These are phyloP conservation scores for Ardeotis arabs DNA, from an alignment of 2,113 vertebrate species.

Conservation along the genomic window DNA sequence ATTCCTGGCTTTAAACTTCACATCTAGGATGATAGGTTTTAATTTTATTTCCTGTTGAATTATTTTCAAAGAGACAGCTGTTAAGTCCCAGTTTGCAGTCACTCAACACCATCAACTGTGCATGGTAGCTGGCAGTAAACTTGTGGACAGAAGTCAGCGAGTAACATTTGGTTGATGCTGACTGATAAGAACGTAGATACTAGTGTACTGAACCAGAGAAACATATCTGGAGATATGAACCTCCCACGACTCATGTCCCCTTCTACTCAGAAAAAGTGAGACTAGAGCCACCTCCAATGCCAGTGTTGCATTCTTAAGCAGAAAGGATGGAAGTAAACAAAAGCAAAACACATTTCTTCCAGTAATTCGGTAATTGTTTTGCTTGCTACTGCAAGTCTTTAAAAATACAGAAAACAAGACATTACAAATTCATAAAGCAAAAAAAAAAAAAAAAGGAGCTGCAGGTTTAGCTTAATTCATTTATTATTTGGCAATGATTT, in stretches of 20 bases:
- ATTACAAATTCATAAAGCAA: neutral
- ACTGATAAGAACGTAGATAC: neutral
- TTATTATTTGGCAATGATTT: neutral
- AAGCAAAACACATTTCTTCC: neutral
- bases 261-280: neutral
- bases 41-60: neutral
- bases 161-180: neutral
- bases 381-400: neutral
- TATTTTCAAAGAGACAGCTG: neutral
- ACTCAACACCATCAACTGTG: neutral
- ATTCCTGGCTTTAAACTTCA: neutral
- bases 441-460: neutral
- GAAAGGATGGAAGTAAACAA: neutral
- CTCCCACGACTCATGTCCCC: neutral
- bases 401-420: neutral
- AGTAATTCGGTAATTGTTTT: neutral
- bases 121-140: neutral
- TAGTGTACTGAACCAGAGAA: neutral
- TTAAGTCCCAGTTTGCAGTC: neutral
- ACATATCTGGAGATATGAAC: fast-evolving
- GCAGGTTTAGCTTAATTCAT: neutral
- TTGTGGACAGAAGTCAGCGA: neutral
- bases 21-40: neutral
- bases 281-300: neutral
- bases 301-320: neutral